phyloP scores from a whole-genome alignment of 1,140 invertebrate genomes.

The Mamestra configurata region DNA sequence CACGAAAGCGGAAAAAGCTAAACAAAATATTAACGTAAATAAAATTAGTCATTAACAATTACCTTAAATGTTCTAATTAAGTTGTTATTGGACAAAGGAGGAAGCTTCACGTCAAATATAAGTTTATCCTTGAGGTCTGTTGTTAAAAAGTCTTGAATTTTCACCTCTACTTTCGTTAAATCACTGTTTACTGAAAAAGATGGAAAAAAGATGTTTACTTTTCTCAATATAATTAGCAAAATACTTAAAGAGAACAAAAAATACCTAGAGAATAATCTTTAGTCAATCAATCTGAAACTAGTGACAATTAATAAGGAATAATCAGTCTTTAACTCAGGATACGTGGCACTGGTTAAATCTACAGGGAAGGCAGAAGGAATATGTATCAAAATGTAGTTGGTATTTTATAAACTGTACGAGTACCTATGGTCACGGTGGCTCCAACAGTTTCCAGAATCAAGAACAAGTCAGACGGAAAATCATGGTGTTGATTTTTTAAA shows the following conservation, averaged over 20 bases:
- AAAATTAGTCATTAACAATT: conserved; percentile 57
- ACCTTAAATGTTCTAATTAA: conserved; percentile 90
- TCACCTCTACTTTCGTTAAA: conserved; percentile 66
- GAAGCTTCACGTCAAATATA: conserved; percentile 89
- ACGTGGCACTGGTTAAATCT: no score
- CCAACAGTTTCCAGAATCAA: conserved; percentile 91
- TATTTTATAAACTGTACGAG: no score
- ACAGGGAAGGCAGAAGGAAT: no score
- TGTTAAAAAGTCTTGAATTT: conserved; percentile 88
- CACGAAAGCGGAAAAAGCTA: no score
- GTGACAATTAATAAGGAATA: no score
- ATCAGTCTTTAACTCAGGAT: no score
- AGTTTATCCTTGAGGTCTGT: conserved; percentile 90
- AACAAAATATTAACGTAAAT: no score
- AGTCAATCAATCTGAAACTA: no score
- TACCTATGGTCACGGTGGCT: conserved; percentile 89
- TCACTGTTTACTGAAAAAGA: conserved; percentile 69
- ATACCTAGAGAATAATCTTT: no score
- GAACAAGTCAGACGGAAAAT: conserved; percentile 94
- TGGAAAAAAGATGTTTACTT: background rate
- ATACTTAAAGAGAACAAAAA: no score
- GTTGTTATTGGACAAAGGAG: conserved; percentile 83
- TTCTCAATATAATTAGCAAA: no score
- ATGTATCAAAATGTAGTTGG: no score
- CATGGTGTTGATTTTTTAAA: conserved; percentile 91